Conservation (phyloP, 2,113 vertebrate genomes). For the Calonectris borealis region DNA sequence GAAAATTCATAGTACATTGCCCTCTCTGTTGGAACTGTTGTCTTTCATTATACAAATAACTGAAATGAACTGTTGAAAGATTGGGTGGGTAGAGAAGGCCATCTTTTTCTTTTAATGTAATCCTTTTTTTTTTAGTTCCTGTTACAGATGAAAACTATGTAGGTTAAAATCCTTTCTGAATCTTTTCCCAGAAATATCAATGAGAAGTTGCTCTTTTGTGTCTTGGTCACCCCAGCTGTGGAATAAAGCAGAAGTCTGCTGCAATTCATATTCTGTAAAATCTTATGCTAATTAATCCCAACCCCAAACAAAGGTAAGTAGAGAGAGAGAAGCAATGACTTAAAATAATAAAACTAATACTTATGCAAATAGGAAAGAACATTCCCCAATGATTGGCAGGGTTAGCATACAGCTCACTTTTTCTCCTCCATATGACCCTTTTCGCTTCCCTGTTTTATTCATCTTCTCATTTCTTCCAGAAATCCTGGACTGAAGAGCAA, state of each 20-base stretch:
- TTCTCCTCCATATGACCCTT: not conserved
- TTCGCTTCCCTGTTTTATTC: not conserved
- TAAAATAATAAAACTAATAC: constrained; percentile 1
- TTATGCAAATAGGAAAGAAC: not conserved
- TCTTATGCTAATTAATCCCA: not conserved
- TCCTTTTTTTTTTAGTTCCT: not conserved
- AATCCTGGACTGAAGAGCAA: not conserved
- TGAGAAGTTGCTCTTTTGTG: not conserved
- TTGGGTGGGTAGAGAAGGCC: not conserved
- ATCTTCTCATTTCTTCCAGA: not conserved
- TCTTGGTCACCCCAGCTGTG: not conserved
- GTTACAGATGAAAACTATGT: not conserved
- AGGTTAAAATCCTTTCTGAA: constrained; percentile 14
- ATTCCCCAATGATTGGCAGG: not conserved
- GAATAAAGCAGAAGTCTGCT: not conserved
- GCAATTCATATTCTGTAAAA: not conserved
- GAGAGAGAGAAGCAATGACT: not conserved
- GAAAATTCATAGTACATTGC: constrained; percentile 58
- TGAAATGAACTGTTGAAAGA: constrained; percentile 14
- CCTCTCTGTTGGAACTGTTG: constrained; percentile 52
- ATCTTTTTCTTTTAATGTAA: not conserved
- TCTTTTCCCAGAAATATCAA: not conserved
- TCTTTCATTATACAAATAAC: constrained; percentile 44
- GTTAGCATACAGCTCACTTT: not conserved
- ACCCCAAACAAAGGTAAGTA: not conserved